These are phyloP conservation scores for Perizoma flavofasciatum DNA, from an alignment of 2,888 invertebrate genomes.

Conservation along the genomic window DNA sequence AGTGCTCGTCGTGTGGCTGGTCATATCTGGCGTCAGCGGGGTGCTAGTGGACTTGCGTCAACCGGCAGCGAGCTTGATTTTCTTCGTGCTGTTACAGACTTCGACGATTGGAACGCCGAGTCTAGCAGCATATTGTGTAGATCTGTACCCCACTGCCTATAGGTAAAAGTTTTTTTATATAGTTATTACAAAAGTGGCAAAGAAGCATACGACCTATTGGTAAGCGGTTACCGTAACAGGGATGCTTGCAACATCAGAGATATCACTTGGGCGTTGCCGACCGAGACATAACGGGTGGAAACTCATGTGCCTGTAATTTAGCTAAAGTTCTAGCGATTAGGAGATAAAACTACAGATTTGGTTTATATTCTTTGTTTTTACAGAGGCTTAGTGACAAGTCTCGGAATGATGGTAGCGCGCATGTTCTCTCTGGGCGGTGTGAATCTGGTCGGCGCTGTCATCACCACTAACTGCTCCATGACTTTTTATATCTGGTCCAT, in stretches of 20 bases:
- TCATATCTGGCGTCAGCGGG: slow-evolving; percentile 78
- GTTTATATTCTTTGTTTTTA: background rate
- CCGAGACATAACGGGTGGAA: too few species aligned
- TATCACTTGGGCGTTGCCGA: too few species aligned
- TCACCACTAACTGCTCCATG: slow-evolving; percentile 51
- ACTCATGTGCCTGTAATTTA: too few species aligned
- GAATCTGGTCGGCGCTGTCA: slow-evolving; percentile 56
- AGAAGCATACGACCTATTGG: too few species aligned
- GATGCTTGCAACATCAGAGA: too few species aligned
- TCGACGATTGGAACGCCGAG: slow-evolving; percentile 54
- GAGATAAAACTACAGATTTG: too few species aligned
- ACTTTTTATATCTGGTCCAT: slow-evolving; percentile 58
- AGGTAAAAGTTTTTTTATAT: slow-evolving; percentile 44
- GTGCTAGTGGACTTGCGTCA: slow-evolving; percentile 73
- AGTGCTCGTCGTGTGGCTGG: slow-evolving; percentile 64
- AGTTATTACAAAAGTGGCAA: too few species aligned
- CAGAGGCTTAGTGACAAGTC: slow-evolving; percentile 61
- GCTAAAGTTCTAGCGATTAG: too few species aligned
- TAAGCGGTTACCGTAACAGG: too few species aligned
- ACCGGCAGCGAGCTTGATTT: slow-evolving; percentile 52
- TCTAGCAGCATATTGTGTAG: slow-evolving; percentile 57
- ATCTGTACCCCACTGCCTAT: slow-evolving; percentile 60
- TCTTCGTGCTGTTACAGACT: slow-evolving; percentile 55
- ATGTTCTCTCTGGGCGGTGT: slow-evolving; percentile 54
- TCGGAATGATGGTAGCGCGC: slow-evolving; percentile 61